Conservation (phyloP, 2,113 vertebrate species). For the Malaclemys terrapin region DNA sequence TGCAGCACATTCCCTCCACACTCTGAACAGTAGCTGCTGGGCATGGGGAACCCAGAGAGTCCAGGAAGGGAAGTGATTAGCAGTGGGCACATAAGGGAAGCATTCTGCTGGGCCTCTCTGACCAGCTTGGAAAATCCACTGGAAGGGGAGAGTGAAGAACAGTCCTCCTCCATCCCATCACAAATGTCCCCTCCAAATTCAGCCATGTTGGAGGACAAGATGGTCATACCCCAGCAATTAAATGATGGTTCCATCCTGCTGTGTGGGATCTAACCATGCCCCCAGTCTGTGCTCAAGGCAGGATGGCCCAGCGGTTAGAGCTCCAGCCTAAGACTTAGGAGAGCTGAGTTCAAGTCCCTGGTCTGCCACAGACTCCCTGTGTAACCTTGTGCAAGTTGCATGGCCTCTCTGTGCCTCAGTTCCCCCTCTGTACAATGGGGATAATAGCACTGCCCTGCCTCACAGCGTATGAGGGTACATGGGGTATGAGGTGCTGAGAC, state of each 20-base stretch:
- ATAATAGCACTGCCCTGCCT: rapidly evolving
- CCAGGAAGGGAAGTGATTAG: neutral
- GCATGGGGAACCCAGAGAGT: neutral
- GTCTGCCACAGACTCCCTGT: neutral
- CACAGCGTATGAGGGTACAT: neutral
- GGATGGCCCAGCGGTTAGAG: neutral
- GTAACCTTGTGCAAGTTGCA: too few relatives aligned
- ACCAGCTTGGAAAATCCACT: neutral
- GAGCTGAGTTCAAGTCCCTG: neutral
- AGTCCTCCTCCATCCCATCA: neutral
- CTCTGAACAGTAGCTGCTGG: neutral
- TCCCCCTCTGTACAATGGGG: neutral
- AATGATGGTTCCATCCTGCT: neutral
- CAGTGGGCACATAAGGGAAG: neutral
- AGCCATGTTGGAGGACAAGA: neutral
- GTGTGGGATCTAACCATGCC: neutral
- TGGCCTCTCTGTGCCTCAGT: neutral
- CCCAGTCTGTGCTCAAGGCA: neutral
- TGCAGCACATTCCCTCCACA: neutral
- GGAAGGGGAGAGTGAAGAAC: neutral
- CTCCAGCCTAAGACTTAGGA: neutral
- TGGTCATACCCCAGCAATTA: neutral
- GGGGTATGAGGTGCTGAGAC: neutral
- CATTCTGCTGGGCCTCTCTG: neutral
- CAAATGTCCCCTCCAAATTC: neutral